Base-by-base conservation (phyloP, 2,888 invertebrate genomes). In the Drosophila borealis region DNA sequence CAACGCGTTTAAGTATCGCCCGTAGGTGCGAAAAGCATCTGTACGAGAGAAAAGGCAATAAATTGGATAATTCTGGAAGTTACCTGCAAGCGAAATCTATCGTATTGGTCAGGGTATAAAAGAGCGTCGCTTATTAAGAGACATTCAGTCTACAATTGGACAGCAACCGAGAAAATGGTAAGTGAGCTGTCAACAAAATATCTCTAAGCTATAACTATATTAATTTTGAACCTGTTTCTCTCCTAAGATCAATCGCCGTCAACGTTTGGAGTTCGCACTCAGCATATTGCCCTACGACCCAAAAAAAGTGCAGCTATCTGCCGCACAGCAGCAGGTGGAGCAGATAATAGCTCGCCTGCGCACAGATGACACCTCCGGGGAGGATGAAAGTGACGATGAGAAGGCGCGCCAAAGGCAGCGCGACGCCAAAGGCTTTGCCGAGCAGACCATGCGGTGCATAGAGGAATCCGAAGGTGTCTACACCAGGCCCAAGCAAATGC, bases 241-340 rank as follows among this genome's bases (percentile, higher is more conserved):
- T 0, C 14, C n/a, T 9, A 11, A 89, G 85, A 54, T 56, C 13
- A 64, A 50, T 41, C 89, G 84, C 29, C 89, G 87, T 3, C 65
- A 88, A 51, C 77, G 84, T 9, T 64, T 84, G 8, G 86, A 89
- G 25, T 69, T 70, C 19, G 84, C 89, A 0, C 57, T 89, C 17
- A 77, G 60, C 62, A 70, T 69, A 5, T 4, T 84, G 59, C 84
- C 84, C 34, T 84, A 87, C 37, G 53, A 79, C 5, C 36, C 54
- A 6, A 56, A 53, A 13, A 4, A 37, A 2, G 60, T 81, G 6
- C 39, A 66, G 21, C 11, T 79, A 1, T 70, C 89, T 0, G 45
- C 29, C 1, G 56, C 42, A 1, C 88, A 89, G n/a, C 33, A 49
- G 6, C 29, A 64, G 17, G 88, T 84, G 36, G 77, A 81, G 44